A percentile compares a stretch with the other conserved stretches of the same genome.
Conservation (phyloP, 2,797 vertebrate species). For the Aplochiton taeniatus region DNA sequence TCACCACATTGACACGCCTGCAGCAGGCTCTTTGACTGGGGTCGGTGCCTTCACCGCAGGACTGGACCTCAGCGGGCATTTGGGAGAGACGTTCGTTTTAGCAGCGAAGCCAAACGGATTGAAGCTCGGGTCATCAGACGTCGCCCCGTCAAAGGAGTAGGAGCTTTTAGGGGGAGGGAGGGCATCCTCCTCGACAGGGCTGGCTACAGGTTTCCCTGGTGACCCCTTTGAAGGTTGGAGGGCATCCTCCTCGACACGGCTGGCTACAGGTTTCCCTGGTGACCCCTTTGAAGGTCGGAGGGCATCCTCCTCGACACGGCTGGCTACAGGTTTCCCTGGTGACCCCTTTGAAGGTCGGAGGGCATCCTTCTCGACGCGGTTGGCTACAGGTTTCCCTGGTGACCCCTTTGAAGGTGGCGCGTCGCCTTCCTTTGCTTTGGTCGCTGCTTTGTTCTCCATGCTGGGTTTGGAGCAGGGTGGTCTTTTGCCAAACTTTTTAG, state of each 20-base stretch:
- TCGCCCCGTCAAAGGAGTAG: slow-evolving; percentile 76
- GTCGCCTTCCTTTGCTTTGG: slow-evolving; percentile 23
- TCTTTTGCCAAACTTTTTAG: slow-evolving; percentile 75
- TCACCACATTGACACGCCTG: slow-evolving; percentile 39
- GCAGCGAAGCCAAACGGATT: slow-evolving; percentile 74
- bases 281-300: slow-evolving; percentile 27
- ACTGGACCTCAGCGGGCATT: slow-evolving; percentile 32
- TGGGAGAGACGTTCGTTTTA: slow-evolving; percentile 67
- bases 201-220: slow-evolving; percentile 24
- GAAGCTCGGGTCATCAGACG: slow-evolving; percentile 80
- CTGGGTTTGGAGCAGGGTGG: slow-evolving; percentile 65
- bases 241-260: slow-evolving; percentile 32
- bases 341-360: slow-evolving; percentile 27
- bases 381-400: slow-evolving; percentile 24
- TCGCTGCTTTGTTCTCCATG: slow-evolving; percentile 51
- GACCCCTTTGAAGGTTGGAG: slow-evolving; percentile 27
- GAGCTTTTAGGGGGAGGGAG: slow-evolving; percentile 61
- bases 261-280: slow-evolving; percentile 24
- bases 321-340: slow-evolving; percentile 24
- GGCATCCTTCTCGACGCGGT: slow-evolving; percentile 32
- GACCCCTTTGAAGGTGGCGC: slow-evolving; percentile 31
- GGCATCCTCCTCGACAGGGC: slow-evolving; percentile 32
- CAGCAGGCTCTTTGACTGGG: slow-evolving; percentile 4
- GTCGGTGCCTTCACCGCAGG: not conserved
- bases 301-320: slow-evolving; percentile 32